Conservation (phyloP, 1,140 invertebrate genomes). For the Ectropis grisescens region DNA sequence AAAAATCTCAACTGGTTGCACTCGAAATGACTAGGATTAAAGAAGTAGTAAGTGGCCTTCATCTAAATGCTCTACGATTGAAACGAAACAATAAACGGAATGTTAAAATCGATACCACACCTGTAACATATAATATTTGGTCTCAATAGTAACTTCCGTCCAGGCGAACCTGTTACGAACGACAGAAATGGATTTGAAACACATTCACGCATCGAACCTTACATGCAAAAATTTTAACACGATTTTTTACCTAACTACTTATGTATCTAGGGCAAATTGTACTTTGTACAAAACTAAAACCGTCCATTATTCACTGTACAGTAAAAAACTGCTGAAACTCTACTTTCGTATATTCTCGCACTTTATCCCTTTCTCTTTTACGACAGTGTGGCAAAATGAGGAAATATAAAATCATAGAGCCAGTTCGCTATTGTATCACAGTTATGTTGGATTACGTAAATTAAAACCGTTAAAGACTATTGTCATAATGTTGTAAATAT, state of each 20-base stretch:
- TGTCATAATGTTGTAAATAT: constrained; percentile 28
- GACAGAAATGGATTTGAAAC: constrained; percentile 37
- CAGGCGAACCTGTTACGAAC: constrained; percentile 47
- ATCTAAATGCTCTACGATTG: constrained; percentile 46
- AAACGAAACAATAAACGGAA: constrained; percentile 51
- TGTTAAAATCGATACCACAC: constrained; percentile 68
- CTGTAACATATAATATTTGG: constrained; percentile 67
- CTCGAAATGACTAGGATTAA: constrained; percentile 65
- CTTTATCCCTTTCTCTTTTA: constrained; percentile 14
- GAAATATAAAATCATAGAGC: constrained; percentile 36
- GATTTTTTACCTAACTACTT: constrained; percentile 64
- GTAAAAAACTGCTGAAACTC: constrained; percentile 42
- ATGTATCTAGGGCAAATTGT: constrained; percentile 64
- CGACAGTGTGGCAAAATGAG: constrained; percentile 43
- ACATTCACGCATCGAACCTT: constrained; percentile 53
- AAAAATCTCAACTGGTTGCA: constrained; percentile 65
- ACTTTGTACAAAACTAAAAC: constrained; percentile 66
- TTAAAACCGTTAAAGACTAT: constrained; percentile 51
- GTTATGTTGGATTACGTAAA: constrained; percentile 54
- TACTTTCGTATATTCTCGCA: constrained; percentile 23
- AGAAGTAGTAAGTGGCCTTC: constrained; percentile 59
- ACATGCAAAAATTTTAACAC: constrained; percentile 55
- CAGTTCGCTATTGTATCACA: constrained; percentile 63
- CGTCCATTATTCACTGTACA: constrained; percentile 42
- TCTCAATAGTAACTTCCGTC: constrained; percentile 64